Percentiles rank a stretch among this genome's conserved stretches.
These are phyloP conservation scores for Xanthostigma xanthostigma DNA, from an alignment of 2,888 invertebrate genomes.

Conservation along the genomic window DNA sequence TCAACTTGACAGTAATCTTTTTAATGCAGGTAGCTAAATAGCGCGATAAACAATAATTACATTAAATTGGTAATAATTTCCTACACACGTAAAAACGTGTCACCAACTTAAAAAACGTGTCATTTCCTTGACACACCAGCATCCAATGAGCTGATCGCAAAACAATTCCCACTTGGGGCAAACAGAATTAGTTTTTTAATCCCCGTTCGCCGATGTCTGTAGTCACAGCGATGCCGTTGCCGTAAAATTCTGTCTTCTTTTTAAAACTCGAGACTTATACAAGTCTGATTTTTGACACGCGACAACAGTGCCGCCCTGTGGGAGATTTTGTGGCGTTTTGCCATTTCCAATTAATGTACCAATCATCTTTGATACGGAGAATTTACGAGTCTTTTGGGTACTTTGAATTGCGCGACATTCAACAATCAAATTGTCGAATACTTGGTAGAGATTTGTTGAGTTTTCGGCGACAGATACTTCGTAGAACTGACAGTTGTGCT, in stretches of 20 bases:
- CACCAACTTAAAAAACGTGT: no score
- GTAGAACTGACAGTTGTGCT: constrained; percentile 56
- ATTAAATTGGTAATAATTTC: no score
- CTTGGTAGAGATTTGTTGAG: constrained; percentile 54
- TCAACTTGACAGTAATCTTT: no score
- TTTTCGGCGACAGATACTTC: constrained; percentile 74
- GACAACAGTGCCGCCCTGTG: constrained; percentile 39
- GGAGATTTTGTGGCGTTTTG: constrained; percentile 22
- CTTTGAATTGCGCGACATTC: constrained; percentile 40
- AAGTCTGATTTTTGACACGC: constrained; percentile 44
- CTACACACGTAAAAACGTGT: no score
- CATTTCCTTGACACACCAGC: no score
- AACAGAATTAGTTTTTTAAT: no score
- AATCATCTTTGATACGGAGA: constrained; percentile 67
- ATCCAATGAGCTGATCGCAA: no score
- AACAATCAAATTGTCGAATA: constrained; percentile 52
- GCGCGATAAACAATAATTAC: no score
- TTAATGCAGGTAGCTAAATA: no score
- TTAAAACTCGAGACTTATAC: constrained; percentile 38
- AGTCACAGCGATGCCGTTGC: constrained; percentile 55
- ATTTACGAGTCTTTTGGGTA: constrained; percentile 49
- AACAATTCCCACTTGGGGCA: no score
- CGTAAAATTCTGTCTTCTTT: constrained; percentile 40
- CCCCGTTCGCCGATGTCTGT: constrained; percentile 6
- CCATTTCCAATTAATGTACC: constrained; percentile 51